Evolutionary conservation across 1,140 invertebrate species (phyloP).

Genomic region (Drosophila setifemur): DNA sequence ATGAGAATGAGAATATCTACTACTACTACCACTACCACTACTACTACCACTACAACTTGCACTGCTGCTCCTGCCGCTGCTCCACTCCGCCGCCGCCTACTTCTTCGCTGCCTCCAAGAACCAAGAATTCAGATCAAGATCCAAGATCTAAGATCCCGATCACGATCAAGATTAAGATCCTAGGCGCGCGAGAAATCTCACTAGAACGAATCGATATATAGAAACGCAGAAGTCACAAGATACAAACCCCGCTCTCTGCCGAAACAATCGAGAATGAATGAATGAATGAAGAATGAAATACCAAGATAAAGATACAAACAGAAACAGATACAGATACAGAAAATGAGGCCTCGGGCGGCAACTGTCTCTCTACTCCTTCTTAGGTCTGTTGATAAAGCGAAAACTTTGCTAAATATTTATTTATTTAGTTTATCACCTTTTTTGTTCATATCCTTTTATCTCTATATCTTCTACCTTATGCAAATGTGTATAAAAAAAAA

Average conservation of each 20-base stretch:
- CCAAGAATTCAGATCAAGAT: conserved; percentile 20
- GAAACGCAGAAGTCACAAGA: conserved; percentile 48
- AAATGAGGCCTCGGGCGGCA: conserved; percentile 46
- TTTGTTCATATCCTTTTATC: conserved; percentile 45
- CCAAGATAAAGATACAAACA: conserved; percentile 26
- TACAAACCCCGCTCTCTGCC: neutral
- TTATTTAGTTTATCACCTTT: conserved; percentile 56
- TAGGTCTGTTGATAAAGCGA: conserved; percentile 52
- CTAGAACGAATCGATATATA: conserved; percentile 25
- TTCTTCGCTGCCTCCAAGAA: conserved; percentile 22
- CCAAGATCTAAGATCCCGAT: conserved; percentile 5
- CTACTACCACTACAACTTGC: conserved; percentile 78
- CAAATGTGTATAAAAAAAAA: conserved; percentile 45
- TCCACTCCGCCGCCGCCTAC: conserved; percentile 43
- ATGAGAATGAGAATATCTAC: conserved; percentile 82
- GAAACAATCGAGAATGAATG: neutral
- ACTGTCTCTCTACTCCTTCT: conserved; percentile 48
- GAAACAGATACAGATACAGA: conserved; percentile 27
- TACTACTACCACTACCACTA: conserved; percentile 76
- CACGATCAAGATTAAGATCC: conserved; percentile 5
- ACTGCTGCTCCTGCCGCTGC: conserved; percentile 71
- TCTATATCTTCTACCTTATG: conserved; percentile 15
- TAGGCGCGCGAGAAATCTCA: conserved; percentile 53
- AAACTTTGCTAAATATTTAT: conserved; percentile 54
- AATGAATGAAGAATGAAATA: conserved; percentile 4